Conservation (phyloP, 2,113 vertebrate species). For the Callaeas wilsoni region DNA sequence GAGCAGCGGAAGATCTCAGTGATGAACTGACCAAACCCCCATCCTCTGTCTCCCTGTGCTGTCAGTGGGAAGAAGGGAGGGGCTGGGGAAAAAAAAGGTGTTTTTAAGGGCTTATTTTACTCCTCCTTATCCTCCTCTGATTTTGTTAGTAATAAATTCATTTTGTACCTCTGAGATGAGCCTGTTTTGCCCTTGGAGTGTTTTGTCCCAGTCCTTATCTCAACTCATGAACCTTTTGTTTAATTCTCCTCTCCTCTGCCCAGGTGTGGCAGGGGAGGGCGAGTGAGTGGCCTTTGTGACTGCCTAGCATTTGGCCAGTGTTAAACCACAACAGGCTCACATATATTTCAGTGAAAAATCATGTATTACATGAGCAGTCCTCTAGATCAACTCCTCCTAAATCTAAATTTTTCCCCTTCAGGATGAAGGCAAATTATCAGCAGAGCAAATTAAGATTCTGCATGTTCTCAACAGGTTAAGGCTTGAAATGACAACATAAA, state of each 20-base stretch:
- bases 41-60: rapidly evolving
- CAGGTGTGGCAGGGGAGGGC: not conserved
- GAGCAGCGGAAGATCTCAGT: rapidly evolving
- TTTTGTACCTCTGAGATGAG: not conserved
- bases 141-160: not conserved
- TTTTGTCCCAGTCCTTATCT: not conserved
- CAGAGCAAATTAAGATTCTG: not conserved
- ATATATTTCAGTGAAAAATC: not conserved
- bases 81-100: no score
- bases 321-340: not conserved
- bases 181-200: not conserved
- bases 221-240: not conserved
- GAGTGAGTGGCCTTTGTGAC: rapidly evolving
- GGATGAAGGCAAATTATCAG: not conserved
- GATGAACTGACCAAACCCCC: not conserved
- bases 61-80: not conserved
- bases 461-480: not conserved
- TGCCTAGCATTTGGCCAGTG: rapidly evolving
- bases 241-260: not conserved
- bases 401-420: not conserved
- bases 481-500: not conserved
- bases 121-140: not conserved
- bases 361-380: rapidly evolving
- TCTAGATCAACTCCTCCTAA: not conserved
- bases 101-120: not conserved